These are phyloP conservation scores for Trachurus trachurus DNA, from an alignment of 2,797 vertebrate species.

Conservation along the genomic window DNA sequence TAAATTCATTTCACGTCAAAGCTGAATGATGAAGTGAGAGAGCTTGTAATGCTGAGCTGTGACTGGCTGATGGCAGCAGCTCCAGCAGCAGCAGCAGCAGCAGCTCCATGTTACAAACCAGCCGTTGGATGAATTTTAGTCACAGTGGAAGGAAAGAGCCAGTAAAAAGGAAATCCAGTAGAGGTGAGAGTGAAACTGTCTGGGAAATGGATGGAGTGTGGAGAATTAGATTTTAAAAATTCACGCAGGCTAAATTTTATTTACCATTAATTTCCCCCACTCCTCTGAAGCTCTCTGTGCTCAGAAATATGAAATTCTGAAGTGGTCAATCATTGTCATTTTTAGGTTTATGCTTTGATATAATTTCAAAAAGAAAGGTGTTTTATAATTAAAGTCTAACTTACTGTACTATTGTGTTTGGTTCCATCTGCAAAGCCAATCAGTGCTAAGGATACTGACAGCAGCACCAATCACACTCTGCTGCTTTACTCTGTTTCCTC, in stretches of 20 bases:
- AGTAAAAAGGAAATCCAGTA: background rate
- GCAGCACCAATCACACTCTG: background rate
- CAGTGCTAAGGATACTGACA: background rate
- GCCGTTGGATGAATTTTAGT: background rate
- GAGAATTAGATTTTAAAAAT: background rate
- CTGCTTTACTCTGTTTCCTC: background rate
- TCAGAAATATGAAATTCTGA: background rate
- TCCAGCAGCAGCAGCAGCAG: background rate
- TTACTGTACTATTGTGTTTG: background rate
- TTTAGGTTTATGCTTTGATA: background rate
- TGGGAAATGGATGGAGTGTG: background rate
- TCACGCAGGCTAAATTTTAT: too few relatives aligned
- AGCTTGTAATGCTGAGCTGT: background rate
- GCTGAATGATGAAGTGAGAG: background rate
- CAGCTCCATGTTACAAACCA: background rate
- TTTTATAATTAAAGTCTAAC: background rate
- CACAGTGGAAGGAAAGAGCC: constrained; percentile 6
- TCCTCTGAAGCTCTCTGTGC: background rate
- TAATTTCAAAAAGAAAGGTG: background rate
- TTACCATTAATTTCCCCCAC: background rate
- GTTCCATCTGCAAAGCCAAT: background rate
- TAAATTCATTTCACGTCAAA: background rate
- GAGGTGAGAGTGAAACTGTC: background rate
- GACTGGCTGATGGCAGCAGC: background rate
- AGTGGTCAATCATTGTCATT: background rate